These are phyloP conservation scores for Mechanitis mazaeus DNA, from an alignment of 2,888 invertebrate species.

Conservation along the genomic window DNA sequence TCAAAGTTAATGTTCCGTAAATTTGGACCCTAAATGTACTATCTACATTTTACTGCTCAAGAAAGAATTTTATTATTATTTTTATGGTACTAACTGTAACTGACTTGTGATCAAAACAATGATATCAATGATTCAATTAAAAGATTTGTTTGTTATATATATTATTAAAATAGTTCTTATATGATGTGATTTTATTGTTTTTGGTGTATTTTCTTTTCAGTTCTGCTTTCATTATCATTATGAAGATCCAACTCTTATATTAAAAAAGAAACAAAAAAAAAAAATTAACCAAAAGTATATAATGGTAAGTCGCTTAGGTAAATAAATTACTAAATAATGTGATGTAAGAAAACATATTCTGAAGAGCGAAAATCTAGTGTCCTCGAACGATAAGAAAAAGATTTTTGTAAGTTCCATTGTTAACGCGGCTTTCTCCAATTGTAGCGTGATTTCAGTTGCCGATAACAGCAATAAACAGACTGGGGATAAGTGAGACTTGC, in stretches of 20 bases:
- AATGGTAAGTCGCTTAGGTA: too few species aligned
- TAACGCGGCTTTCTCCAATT: conserved; percentile 14
- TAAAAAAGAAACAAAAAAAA: too few species aligned
- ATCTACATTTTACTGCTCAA: background rate
- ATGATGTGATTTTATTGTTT: too few species aligned
- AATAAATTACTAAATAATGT: background rate
- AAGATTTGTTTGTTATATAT: too few species aligned
- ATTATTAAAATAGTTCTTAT: too few species aligned
- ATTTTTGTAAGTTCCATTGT: conserved; percentile 17
- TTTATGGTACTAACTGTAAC: too few species aligned
- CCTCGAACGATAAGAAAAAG: conserved; percentile 1
- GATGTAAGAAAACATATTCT: background rate
- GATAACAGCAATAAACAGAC: conserved; percentile 36
- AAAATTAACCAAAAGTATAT: too few species aligned
- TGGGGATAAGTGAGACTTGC: conserved; percentile 23
- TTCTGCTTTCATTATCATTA: too few species aligned
- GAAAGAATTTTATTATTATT: background rate
- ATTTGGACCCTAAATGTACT: conserved; percentile 10
- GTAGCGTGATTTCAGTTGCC: conserved; percentile 14
- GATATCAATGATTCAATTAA: too few species aligned
- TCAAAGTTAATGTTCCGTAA: conserved; percentile 26
- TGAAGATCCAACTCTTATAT: too few species aligned
- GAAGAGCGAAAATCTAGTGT: background rate
- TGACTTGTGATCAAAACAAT: too few species aligned
- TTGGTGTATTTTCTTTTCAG: too few species aligned